Conservation (phyloP, 2,888 invertebrate genomes). For the Eristalinus sepulchralis region DNA sequence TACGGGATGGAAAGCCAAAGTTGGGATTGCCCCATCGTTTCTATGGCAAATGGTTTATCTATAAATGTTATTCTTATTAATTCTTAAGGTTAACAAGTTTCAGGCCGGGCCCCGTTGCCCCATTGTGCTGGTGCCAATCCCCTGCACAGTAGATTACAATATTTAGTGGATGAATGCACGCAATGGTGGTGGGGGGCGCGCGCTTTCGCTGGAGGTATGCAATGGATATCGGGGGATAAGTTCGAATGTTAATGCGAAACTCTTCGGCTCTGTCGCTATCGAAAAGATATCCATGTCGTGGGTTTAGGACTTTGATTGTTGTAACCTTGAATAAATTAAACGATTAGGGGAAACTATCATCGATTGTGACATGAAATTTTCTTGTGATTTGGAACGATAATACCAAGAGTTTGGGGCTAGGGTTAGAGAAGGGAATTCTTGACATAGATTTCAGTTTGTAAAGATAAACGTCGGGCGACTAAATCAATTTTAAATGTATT, state of each 20-base stretch:
- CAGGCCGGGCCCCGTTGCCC: not conserved
- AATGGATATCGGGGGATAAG: not conserved
- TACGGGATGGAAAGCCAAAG: not conserved
- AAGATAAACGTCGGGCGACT: no score
- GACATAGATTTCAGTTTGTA: not conserved
- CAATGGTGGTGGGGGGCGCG: constrained; percentile 11
- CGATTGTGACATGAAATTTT: not conserved
- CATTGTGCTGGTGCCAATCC: constrained; percentile 24
- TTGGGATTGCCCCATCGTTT: not conserved
- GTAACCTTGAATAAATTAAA: constrained; percentile 56
- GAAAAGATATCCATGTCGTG: constrained; percentile 28
- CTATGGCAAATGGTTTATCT: constrained; percentile 31
- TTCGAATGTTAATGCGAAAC: not conserved
- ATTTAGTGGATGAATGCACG: constrained; percentile 56
- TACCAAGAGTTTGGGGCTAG: not conserved
- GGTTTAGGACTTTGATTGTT: constrained; percentile 39
- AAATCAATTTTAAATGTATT: no score
- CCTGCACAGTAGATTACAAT: constrained; percentile 27
- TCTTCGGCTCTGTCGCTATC: not conserved
- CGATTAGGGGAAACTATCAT: constrained; percentile 14
- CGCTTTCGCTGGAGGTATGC: not conserved
- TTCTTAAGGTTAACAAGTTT: constrained; percentile 35
- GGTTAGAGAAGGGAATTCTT: not conserved
- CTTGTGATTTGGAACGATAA: not conserved
- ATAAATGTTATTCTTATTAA: constrained; percentile 51